A percentile compares a stretch with the other conserved stretches of the same genome.
Conservation (phyloP, 2,888 invertebrate species). For the Sturmia bella region DNA sequence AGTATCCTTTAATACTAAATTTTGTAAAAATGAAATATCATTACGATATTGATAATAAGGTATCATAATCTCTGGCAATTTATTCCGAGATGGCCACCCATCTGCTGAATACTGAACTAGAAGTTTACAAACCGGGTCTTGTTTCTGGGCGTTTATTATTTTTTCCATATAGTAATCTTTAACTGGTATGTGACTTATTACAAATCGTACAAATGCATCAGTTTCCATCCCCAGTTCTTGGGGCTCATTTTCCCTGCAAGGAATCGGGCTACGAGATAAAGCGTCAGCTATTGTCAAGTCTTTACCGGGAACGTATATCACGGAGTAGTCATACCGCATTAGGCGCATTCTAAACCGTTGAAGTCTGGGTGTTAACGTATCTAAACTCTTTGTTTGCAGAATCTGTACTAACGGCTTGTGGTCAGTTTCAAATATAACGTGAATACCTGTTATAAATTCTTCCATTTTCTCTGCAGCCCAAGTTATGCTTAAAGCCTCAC, state of each 20-base stretch:
- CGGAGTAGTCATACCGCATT: constrained; percentile 36
- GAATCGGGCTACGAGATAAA: neutral
- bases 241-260: neutral
- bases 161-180: constrained; percentile 36
- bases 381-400: neutral
- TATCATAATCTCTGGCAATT: constrained; percentile 48
- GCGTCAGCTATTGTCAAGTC: neutral
- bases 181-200: constrained; percentile 33
- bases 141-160: constrained; percentile 23
- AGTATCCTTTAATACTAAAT: constrained; percentile 37
- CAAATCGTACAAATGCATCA: constrained; percentile 45
- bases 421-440: neutral
- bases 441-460: neutral
- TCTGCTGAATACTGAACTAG: constrained; percentile 23
- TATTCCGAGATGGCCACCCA: constrained; percentile 41
- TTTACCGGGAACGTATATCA: constrained; percentile 23
- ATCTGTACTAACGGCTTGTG: neutral
- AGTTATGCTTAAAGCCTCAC: neutral
- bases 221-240: constrained; percentile 33
- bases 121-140: constrained; percentile 19
- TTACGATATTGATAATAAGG: constrained; percentile 42
- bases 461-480: neutral
- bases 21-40: constrained; percentile 48
- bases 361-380: neutral
- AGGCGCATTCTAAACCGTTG: constrained; percentile 39